Evolutionary conservation across 2,888 invertebrate species (phyloP).

Genomic region (Agonopterix arenella): DNA sequence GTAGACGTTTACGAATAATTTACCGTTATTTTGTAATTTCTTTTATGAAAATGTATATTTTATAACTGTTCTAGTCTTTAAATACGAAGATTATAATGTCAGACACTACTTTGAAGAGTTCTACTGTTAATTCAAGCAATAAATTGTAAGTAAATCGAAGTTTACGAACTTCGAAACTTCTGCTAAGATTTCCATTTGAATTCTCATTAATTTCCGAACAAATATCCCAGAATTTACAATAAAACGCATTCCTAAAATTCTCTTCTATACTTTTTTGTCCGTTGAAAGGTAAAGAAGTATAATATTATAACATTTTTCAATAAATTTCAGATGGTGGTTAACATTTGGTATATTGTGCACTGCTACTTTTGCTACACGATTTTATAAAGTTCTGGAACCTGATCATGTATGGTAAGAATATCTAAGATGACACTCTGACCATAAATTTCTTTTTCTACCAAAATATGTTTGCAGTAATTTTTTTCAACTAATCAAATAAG

Average conservation of each 20-base stretch:
- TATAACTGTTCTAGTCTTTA: background rate
- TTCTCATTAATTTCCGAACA: too few relatives aligned
- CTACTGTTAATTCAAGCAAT: slow-evolving; percentile 7
- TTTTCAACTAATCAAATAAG: too few relatives aligned
- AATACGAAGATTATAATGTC: slow-evolving; percentile 12
- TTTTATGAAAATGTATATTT: background rate
- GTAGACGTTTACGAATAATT: background rate
- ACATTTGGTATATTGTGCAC: slow-evolving; percentile 80
- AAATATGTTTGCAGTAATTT: too few relatives aligned
- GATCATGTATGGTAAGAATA: slow-evolving; percentile 92
- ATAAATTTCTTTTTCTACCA: too few relatives aligned
- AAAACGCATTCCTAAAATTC: background rate
- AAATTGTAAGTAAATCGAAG: slow-evolving; percentile 15
- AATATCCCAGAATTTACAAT: background rate
- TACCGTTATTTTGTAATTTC: slow-evolving; percentile 3
- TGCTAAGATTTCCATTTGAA: too few relatives aligned
- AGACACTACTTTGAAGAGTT: slow-evolving; percentile 9
- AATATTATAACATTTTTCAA: background rate
- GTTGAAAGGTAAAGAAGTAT: too few relatives aligned
- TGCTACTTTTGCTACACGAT: slow-evolving; percentile 85
- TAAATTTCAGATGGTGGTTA: slow-evolving; percentile 75
- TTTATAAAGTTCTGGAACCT: slow-evolving; percentile 93
- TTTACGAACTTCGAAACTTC: too few relatives aligned
- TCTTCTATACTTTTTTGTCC: too few relatives aligned
- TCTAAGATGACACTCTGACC: too few relatives aligned